These are phyloP conservation scores for Streptopelia turtur DNA, from an alignment of 2,797 vertebrate genomes.

Conservation along the genomic window DNA sequence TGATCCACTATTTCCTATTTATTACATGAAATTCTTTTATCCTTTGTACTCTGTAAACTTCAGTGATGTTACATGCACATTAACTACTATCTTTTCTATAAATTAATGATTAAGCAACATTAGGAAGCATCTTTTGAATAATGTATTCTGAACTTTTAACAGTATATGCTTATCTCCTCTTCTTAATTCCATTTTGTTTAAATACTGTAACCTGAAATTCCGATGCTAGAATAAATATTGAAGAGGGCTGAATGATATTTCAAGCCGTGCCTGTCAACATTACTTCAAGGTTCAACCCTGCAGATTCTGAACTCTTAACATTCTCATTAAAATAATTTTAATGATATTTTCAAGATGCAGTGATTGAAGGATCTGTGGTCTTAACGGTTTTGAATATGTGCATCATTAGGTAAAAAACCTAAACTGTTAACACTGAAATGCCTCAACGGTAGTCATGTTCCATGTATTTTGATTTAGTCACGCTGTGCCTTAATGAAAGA, in stretches of 20 bases:
- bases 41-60: background rate
- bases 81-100: background rate
- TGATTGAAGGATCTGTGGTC: background rate
- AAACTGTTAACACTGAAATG: background rate
- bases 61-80: background rate
- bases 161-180: background rate
- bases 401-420: background rate
- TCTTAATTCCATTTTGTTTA: constrained; percentile 3
- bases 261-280: background rate
- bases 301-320: background rate
- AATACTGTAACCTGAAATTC: background rate
- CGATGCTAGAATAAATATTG: background rate
- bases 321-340: background rate
- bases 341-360: background rate
- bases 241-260: background rate
- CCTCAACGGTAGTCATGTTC: background rate
- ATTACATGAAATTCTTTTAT: background rate
- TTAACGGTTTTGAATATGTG: background rate
- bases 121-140: background rate
- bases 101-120: background rate
- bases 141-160: background rate
- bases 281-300: background rate
- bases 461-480: background rate
- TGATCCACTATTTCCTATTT: background rate
- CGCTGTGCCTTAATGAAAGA: background rate